Evolutionary conservation across 2,113 vertebrate species (phyloP).

Genomic region (Phyllopteryx taeniolatus): DNA sequence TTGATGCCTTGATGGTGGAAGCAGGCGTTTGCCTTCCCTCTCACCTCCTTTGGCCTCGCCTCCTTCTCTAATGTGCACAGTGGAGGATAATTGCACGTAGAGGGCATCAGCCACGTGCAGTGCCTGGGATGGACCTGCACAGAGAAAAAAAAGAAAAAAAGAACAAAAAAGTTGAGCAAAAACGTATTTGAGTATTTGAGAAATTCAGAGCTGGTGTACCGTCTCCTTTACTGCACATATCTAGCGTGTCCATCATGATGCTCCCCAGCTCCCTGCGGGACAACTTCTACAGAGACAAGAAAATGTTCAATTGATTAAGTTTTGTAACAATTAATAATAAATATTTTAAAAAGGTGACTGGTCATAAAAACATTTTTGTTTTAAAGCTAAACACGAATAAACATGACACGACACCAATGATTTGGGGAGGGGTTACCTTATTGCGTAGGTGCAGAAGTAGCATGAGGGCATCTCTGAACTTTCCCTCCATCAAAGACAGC

Average conservation of each 20-base stretch:
- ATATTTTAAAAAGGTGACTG: no score
- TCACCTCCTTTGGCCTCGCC: constrained; percentile 19
- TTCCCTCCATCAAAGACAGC: constrained; percentile 67
- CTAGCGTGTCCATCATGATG: constrained; percentile 65
- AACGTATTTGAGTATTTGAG: background rate
- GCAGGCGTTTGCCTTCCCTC: constrained; percentile 21
- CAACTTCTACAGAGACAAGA: constrained; percentile 47
- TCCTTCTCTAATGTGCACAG: constrained; percentile 36
- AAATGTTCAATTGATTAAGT: background rate
- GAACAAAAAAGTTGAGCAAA: background rate
- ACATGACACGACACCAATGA: constrained; percentile 1
- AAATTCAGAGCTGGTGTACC: constrained; percentile 29
- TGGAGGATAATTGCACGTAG: constrained; percentile 48
- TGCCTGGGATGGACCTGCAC: constrained; percentile 45
- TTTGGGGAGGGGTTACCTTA: constrained; percentile 42
- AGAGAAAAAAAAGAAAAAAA: background rate
- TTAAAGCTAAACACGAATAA: background rate
- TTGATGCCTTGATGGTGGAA: constrained; percentile 23
- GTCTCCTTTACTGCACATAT: constrained; percentile 51
- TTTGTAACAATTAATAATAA: background rate
- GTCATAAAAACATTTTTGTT: no score
- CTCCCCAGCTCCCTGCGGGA: constrained; percentile 57
- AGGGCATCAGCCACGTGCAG: constrained; percentile 62
- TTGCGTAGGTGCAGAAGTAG: constrained; percentile 65
- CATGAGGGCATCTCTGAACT: constrained; percentile 63